A percentile compares a stretch with the other conserved stretches of the same genome.
These are phyloP conservation scores for Cochlearius cochlearius DNA, from an alignment of 2,113 vertebrate species.

Conservation along the genomic window DNA sequence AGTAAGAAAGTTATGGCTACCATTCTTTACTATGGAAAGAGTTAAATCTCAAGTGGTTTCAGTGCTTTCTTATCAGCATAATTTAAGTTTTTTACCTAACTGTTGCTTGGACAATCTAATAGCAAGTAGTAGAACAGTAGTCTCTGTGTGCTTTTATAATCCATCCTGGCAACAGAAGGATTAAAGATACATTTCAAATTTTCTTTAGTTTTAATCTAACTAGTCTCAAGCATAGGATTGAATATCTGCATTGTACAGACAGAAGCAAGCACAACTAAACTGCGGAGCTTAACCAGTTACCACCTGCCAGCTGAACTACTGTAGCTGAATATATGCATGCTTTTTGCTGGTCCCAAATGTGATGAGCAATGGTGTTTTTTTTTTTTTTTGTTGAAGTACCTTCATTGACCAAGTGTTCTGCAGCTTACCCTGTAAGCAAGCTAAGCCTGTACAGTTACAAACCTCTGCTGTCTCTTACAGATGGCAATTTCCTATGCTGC, in stretches of 20 bases:
- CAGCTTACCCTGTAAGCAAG: background rate
- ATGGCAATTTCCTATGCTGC: background rate
- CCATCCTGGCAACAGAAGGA: background rate
- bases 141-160: background rate
- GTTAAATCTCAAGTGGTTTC: background rate
- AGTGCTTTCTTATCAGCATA: background rate
- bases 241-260: background rate
- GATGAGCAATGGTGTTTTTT: no score
- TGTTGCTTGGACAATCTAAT: background rate
- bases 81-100: background rate
- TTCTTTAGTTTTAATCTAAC: background rate
- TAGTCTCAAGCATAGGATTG: background rate
- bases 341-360: background rate
- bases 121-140: background rate
- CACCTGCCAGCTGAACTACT: background rate
- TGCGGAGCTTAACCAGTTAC: background rate
- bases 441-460: background rate
- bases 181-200: background rate
- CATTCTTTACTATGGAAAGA: background rate
- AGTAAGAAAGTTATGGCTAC: background rate
- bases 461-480: background rate
- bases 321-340: fast-evolving
- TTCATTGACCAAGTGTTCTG: background rate
- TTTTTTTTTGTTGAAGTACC: fast-evolving
- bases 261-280: background rate